Conservation (phyloP, 2,113 vertebrate genomes). For the Labeo catla region DNA sequence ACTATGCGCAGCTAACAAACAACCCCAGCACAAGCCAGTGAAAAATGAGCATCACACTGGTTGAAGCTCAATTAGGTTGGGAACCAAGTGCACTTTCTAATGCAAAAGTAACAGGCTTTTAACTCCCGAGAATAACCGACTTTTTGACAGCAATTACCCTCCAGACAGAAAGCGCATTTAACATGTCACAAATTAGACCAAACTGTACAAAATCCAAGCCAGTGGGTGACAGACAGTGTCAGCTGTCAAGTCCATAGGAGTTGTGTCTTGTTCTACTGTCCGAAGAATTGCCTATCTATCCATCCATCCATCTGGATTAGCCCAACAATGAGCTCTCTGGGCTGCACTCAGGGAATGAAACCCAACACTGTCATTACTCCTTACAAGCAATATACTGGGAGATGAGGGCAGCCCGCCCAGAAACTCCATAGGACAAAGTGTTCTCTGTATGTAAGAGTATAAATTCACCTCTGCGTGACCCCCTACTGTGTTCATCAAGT, state of each 20-base stretch:
- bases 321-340: not conserved
- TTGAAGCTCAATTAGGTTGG: not conserved
- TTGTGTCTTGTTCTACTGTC: not conserved
- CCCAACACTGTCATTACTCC: constrained; percentile 7
- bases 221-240: not conserved
- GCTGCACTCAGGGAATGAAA: constrained; percentile 1
- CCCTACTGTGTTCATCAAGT: not conserved
- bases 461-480: not conserved
- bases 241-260: not conserved
- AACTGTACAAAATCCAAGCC: not conserved
- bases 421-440: not conserved
- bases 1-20: not conserved
- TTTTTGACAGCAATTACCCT: constrained; percentile 4
- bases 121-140: not conserved
- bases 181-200: not conserved
- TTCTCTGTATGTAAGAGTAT: not conserved
- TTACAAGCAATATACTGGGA: not conserved
- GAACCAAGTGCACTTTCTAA: constrained; percentile 2
- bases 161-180: not conserved
- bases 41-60: not conserved
- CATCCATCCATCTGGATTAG: not conserved
- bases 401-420: not conserved
- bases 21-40: not conserved
- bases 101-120: not conserved
- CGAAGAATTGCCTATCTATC: not conserved